phyloP scores from a whole-genome alignment of 2,113 vertebrate species.

The Erythrolamprus reginae region DNA sequence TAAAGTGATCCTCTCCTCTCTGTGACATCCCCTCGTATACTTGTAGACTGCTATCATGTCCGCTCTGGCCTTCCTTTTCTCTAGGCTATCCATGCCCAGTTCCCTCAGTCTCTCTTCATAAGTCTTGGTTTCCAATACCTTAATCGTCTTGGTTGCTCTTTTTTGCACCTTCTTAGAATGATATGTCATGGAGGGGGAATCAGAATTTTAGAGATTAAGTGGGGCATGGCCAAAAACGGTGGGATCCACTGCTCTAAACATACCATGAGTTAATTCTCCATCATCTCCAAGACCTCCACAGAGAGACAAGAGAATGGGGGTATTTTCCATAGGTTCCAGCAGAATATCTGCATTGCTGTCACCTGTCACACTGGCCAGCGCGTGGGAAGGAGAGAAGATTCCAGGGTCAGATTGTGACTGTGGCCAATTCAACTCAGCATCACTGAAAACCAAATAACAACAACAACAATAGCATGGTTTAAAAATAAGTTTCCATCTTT shows the following conservation, averaged over 20 bases:
- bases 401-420: slow-evolving; percentile 59
- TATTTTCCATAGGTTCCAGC: slow-evolving; percentile 55
- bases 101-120: too few species aligned
- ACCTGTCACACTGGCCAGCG: slow-evolving; percentile 56
- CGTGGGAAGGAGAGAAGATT: slow-evolving; percentile 58
- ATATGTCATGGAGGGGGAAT: too few species aligned
- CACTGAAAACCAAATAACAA: slow-evolving; percentile 59
- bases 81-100: too few species aligned
- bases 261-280: slow-evolving; percentile 80
- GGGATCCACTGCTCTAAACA: not conserved
- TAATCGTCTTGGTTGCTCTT: too few species aligned
- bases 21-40: too few species aligned
- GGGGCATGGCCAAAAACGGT: too few species aligned
- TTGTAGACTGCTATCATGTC: too few species aligned
- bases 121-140: too few species aligned
- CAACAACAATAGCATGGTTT: not conserved
- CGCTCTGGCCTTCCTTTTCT: too few species aligned
- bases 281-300: slow-evolving; percentile 78
- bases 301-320: slow-evolving; percentile 77
- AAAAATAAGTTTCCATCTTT: not conserved
- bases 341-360: slow-evolving; percentile 63
- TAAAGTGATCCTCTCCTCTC: too few species aligned
- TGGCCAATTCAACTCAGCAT: slow-evolving; percentile 51
- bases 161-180: too few species aligned
- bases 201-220: too few species aligned